Evolutionary conservation across 2,797 vertebrate species (phyloP).

Genomic region (Austrolebias charrua): DNA sequence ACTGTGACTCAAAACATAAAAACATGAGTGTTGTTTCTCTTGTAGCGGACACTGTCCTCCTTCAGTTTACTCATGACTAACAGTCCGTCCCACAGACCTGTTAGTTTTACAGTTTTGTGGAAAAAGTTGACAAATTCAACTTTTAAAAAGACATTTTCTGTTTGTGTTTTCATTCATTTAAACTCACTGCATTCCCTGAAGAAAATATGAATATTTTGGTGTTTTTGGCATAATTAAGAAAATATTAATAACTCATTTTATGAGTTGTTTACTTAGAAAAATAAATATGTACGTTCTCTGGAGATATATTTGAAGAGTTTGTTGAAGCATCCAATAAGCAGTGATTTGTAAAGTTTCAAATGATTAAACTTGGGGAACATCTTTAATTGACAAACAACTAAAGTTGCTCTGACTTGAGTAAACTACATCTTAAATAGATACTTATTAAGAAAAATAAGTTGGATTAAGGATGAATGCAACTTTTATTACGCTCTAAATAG

Average conservation of each 20-base stretch:
- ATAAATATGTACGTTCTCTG: too few relatives aligned
- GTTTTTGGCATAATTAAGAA: too few relatives aligned
- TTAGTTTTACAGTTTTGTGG: slow-evolving; percentile 38
- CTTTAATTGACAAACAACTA: neutral
- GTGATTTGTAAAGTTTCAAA: neutral
- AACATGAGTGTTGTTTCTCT: neutral
- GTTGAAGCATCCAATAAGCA: too few relatives aligned
- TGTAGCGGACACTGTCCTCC: slow-evolving; percentile 33
- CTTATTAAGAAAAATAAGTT: too few relatives aligned
- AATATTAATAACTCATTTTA: too few relatives aligned
- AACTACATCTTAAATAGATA: too few relatives aligned
- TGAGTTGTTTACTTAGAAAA: too few relatives aligned
- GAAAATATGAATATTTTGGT: neutral
- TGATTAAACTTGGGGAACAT: neutral
- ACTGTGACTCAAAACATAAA: slow-evolving; percentile 1
- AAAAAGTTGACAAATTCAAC: slow-evolving; percentile 58
- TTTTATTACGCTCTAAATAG: too few relatives aligned
- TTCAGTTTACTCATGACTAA: slow-evolving; percentile 80
- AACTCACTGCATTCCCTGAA: slow-evolving; percentile 46
- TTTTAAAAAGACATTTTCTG: slow-evolving; percentile 14
- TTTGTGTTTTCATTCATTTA: slow-evolving; percentile 7
- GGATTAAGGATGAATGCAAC: too few relatives aligned
- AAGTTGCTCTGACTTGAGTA: too few relatives aligned
- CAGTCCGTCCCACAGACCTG: slow-evolving; percentile 33
- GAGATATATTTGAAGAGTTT: too few relatives aligned